These are phyloP conservation scores for Sterna hirundo DNA, from an alignment of 2,113 vertebrate genomes.

Conservation along the genomic window DNA sequence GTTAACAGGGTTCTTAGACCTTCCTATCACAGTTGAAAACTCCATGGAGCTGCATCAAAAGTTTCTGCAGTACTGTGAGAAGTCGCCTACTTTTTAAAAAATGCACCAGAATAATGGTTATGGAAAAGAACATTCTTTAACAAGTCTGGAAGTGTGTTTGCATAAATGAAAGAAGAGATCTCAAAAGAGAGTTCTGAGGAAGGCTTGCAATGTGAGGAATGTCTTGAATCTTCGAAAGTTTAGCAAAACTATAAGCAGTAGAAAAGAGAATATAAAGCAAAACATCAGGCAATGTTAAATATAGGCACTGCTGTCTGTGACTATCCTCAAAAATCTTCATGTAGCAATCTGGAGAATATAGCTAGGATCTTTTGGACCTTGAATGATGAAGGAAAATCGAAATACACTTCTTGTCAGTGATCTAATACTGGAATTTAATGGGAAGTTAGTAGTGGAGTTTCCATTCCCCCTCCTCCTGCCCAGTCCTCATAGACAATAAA, in stretches of 20 bases:
- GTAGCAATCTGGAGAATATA: background rate
- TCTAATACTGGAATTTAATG: background rate
- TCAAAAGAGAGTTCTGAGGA: background rate
- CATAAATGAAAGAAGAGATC: background rate
- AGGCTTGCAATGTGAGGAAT: background rate
- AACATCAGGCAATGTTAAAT: background rate
- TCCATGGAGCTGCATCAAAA: background rate
- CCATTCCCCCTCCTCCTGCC: background rate
- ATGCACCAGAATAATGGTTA: background rate
- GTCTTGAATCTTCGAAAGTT: background rate
- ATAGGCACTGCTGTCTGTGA: background rate
- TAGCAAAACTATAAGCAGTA: background rate
- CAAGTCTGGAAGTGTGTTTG: background rate
- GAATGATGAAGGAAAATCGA: background rate
- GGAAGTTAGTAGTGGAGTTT: background rate
- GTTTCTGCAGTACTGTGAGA: accelerated
- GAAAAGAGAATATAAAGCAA: background rate
- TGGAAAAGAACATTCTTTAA: background rate
- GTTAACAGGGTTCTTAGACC: background rate
- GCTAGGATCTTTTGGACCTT: background rate
- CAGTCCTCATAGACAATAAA: background rate
- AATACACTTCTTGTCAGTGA: background rate
- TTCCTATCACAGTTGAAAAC: background rate
- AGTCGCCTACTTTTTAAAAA: background rate
- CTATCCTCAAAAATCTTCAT: background rate